Evolutionary conservation across 2,888 invertebrate genomes (phyloP).

Genomic region (Busseola fusca): DNA sequence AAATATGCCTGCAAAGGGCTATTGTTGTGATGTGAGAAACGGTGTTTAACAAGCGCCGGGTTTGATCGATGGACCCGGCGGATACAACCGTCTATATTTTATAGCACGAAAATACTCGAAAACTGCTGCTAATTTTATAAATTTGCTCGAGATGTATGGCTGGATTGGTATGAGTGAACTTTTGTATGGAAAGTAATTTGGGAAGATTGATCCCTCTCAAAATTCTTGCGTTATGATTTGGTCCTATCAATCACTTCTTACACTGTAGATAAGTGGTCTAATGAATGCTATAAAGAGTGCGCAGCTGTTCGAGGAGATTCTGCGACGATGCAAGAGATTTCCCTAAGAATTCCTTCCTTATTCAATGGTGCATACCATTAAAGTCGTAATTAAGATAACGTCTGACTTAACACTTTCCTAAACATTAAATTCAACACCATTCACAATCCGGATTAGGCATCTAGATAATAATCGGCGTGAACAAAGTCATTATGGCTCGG

Average conservation of each 20-base stretch:
- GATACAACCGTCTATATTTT: slow-evolving; percentile 78
- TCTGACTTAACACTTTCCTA: slow-evolving; percentile 63
- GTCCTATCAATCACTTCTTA: slow-evolving; percentile 14
- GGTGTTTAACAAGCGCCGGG: slow-evolving; percentile 86
- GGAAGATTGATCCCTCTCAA: slow-evolving; percentile 27
- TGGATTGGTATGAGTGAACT: slow-evolving; percentile 41
- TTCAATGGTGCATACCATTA: slow-evolving; percentile 45
- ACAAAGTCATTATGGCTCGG: slow-evolving; percentile 70
- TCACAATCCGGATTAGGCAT: slow-evolving; percentile 66
- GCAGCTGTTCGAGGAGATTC: slow-evolving; percentile 8
- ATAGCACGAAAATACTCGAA: slow-evolving; percentile 79
- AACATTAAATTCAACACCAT: slow-evolving; percentile 62
- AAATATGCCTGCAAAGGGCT: slow-evolving; percentile 87
- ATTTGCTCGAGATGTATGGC: slow-evolving; percentile 51
- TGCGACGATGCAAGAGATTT: slow-evolving; percentile 19
- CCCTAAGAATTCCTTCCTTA: slow-evolving; percentile 32
- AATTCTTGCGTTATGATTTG: slow-evolving; percentile 15
- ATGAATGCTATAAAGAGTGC: background rate
- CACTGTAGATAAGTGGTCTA: background rate
- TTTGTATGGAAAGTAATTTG: slow-evolving; percentile 33
- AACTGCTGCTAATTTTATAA: slow-evolving; percentile 71
- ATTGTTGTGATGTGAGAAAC: slow-evolving; percentile 88
- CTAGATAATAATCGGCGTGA: slow-evolving; percentile 72
- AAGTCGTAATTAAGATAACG: slow-evolving; percentile 57
- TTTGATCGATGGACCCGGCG: slow-evolving; percentile 81